Conservation (phyloP, 1,140 invertebrate genomes). For the Bombus soroeensis region DNA sequence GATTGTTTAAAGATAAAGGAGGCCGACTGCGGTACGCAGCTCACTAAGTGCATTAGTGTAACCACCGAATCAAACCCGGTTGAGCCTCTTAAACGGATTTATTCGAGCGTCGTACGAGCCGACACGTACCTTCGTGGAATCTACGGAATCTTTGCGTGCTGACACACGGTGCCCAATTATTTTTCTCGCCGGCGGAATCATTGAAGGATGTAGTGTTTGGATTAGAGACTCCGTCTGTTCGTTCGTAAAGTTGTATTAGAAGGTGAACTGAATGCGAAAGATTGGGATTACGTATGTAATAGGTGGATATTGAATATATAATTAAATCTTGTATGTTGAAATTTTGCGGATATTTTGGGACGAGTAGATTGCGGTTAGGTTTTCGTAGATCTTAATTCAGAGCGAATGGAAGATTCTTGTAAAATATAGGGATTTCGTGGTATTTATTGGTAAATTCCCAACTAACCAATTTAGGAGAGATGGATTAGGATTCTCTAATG, state of each 20-base stretch:
- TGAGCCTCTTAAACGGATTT: conserved; percentile 37
- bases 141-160: background rate
- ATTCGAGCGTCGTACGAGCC: conserved; percentile 9
- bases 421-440: background rate
- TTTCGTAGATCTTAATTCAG: background rate
- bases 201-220: background rate
- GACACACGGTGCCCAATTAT: background rate
- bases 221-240: conserved; percentile 20
- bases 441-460: background rate
- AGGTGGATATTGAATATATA: background rate
- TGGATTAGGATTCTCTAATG: background rate
- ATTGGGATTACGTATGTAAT: background rate
- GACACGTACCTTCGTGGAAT: conserved; percentile 22
- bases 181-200: background rate
- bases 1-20: conserved; percentile 49
- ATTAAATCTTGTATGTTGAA: background rate
- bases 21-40: background rate
- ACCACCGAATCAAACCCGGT: background rate
- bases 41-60: conserved; percentile 31
- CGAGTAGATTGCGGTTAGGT: background rate
- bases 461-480: background rate
- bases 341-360: background rate
- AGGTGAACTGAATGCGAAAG: background rate
- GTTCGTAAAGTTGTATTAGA: conserved; percentile 1
- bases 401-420: background rate